Base-by-base conservation (phyloP, 2,797 vertebrate species). In the Botia kubotai region DNA sequence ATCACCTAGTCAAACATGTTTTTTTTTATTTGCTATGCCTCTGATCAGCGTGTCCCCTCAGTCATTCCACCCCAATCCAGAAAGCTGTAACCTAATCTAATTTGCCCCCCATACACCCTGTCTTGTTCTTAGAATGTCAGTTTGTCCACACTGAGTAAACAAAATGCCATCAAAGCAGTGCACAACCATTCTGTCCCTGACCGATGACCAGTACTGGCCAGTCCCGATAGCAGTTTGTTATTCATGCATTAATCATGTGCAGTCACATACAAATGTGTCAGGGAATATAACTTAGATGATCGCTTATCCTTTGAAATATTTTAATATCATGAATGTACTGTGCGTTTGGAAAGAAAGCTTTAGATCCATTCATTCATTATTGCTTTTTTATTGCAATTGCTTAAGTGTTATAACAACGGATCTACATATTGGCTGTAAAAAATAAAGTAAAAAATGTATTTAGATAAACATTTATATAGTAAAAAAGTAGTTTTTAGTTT, bases 121-220 rank as follows among this genome's bases (percentile, higher is more conserved):
- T 39, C 68, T 19, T 29, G 57, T 83, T 82, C 79, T 55, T 73
- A 55, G 72, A 81, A 86, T 23, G 43, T 7, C 50, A 62, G 39
- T 36, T 14, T 46, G 52, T 23, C 16, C 39, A 66, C 81, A 60
- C 58, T 48, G 10, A 62, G 81, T 83, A 83, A 67, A 29, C 75
- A 50, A 50, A 67, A 52, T 43, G 19, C 33, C 26, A 33, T 66
- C 58, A 80, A 69, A 63, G 46, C 46, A 69, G 16, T 58, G 72
- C 53, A 78, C 68, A 12, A 68, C 13, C 13, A 48, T 29, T 66
- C 39, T 77, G 75, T 72, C 36, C 68, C 57, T 58, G 70, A 55
- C 60, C 29, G 2, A 46, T 65, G 63, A 21, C 16, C 71, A 33
- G 53, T 14, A 43, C 53, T 50, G 33, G 12, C 48, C n/a, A 2